Evolutionary conservation across 2,113 vertebrate species (phyloP), one percentile per base, ranked within the genome.

Genomic region (Odontophorus gujanensis): DNA sequence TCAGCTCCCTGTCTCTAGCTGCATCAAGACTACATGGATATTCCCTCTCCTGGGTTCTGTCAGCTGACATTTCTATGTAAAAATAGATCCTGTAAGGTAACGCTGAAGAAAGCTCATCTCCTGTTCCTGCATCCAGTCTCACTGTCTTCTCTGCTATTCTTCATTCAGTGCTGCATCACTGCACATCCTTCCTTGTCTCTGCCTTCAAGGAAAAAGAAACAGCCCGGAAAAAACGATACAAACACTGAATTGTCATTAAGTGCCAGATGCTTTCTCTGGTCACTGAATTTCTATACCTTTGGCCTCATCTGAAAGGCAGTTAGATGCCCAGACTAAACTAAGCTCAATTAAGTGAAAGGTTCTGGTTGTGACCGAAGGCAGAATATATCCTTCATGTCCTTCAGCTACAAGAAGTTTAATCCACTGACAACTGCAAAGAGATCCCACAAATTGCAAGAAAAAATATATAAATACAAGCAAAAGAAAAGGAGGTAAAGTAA

Each of bases 31-130:
- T 75, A 58, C 59, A 50, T 55, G 2, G 8, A 73, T 82, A 91
- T 73, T 80, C 67, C 73, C n/a, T 38, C 75, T 73, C 34, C 58
- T 69, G 58, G 79, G 28, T 85, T 92, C 45, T 69, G 59, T 74
- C 85, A 92, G 63, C 75, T 82, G 92, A 91, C 59, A 73, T 69
- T 87, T 89, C 59, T n/a, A 26, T n/a, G 40, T 43, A 95, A 95
- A 94, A 96, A 87, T 32, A 96, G 75, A 89, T 82, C 7, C 40
- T 58, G 72, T 38, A 67, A 69, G 78, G 85, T 89, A 95, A 85
- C 45, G 43, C 0, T 28, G 19, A 87, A 91, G 62, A 50, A 92
- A 73, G 59, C 28, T 69, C 87, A 87, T 66, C 50, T 66, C 13
- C 32, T 82, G 48, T 58, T 82, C 43, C 34, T 43, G 28, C 69